Evolutionary conservation across 1,140 invertebrate genomes (phyloP).

Genomic region (Diuraphis noxia): DNA sequence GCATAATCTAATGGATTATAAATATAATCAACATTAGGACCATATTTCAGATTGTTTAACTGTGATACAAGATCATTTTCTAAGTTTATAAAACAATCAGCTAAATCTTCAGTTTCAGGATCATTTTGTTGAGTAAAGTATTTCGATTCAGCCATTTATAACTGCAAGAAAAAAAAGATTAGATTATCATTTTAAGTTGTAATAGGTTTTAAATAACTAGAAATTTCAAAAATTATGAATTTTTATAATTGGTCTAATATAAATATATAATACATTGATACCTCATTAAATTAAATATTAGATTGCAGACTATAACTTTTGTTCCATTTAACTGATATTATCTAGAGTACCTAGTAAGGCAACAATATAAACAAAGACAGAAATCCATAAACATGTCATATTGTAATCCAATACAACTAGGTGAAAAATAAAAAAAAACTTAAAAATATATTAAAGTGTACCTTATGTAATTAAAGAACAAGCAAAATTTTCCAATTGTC

Average conservation of each 20-base stretch:
- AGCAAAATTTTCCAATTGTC: no score
- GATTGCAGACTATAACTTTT: no score
- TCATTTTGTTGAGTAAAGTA: constrained; percentile 2
- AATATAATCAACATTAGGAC: constrained; percentile 64
- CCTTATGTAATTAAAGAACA: no score
- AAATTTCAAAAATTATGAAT: neutral
- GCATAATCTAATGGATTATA: constrained; percentile 89
- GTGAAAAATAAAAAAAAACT: no score
- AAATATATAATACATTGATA: no score
- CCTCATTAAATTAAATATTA: no score
- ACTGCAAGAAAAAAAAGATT: neutral
- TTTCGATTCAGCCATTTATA: constrained; percentile 13
- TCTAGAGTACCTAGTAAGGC: no score
- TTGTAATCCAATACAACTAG: no score
- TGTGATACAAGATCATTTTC: constrained; percentile 59
- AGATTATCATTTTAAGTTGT: neutral
- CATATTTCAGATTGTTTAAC: constrained; percentile 56
- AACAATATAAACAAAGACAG: no score
- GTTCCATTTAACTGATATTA: no score
- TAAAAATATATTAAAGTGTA: no score
- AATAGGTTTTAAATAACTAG: neutral
- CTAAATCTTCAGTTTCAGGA: constrained; percentile 46
- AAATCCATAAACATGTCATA: no score
- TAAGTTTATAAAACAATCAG: constrained; percentile 59
- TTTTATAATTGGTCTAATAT: neutral